Evolutionary conservation across 2,113 vertebrate species (phyloP).

Genomic region (Hipposideros armiger): DNA sequence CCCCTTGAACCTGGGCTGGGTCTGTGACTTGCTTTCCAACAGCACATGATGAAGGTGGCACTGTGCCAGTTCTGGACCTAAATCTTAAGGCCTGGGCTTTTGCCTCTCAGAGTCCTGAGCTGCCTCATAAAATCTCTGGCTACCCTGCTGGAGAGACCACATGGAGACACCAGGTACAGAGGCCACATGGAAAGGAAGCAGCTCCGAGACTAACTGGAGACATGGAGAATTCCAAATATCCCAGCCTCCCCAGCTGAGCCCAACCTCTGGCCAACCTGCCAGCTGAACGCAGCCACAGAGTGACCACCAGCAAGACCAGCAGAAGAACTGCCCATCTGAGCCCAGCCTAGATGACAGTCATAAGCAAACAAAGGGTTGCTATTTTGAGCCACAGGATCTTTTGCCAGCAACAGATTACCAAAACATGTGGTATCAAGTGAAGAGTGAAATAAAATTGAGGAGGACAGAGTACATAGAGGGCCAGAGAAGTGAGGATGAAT

Average conservation of each 20-base stretch:
- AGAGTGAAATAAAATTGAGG: background rate
- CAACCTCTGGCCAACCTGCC: background rate
- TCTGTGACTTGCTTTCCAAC: slow-evolving; percentile 3
- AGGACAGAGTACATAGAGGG: background rate
- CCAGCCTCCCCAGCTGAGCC: background rate
- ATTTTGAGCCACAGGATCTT: slow-evolving; percentile 13
- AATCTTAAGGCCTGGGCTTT: background rate
- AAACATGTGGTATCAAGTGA: background rate
- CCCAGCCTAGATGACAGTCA: background rate
- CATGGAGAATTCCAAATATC: background rate
- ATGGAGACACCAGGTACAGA: background rate
- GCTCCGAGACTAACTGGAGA: background rate
- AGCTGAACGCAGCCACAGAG: background rate
- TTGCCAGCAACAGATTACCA: background rate
- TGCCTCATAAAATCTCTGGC: background rate
- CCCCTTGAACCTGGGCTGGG: background rate
- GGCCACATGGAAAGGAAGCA: background rate
- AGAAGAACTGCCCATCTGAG: slow-evolving; percentile 14
- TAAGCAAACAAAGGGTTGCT: background rate
- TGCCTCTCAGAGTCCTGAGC: background rate
- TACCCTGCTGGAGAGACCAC: background rate
- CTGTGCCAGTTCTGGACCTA: background rate
- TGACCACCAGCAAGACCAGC: background rate
- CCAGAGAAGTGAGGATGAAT: background rate
- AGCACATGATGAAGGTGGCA: background rate